A percentile compares a stretch with the other conserved stretches of the same genome.
Conservation (phyloP, 1,140 invertebrate species). For the Drosophila takahashii region DNA sequence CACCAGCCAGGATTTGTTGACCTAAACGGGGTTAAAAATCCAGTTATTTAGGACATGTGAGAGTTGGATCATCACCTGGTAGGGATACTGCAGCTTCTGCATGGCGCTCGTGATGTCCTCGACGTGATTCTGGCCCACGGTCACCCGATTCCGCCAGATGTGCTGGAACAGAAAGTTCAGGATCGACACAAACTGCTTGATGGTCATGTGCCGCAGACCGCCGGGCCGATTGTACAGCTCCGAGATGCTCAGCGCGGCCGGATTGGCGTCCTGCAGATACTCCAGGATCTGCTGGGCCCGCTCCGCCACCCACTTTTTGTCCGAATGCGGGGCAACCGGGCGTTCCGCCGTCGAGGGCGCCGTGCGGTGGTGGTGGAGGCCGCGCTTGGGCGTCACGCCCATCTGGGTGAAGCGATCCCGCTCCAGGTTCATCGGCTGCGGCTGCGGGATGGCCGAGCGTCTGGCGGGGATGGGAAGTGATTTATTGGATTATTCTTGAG, state of each 20-base stretch:
- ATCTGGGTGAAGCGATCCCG: slow-evolving; percentile 33
- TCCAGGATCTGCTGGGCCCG: slow-evolving; percentile 64
- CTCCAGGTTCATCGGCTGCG: slow-evolving; percentile 32
- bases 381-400: slow-evolving; percentile 29
- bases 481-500: neutral
- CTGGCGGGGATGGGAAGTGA: neutral
- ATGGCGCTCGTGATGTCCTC: slow-evolving; percentile 71
- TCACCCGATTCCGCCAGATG: slow-evolving; percentile 61
- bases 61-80: no score
- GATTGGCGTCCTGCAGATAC: slow-evolving; percentile 44
- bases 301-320: slow-evolving; percentile 81
- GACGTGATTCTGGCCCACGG: slow-evolving; percentile 68
- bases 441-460: slow-evolving; percentile 15
- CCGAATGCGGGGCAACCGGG: slow-evolving; percentile 46
- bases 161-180: slow-evolving; percentile 65
- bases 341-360: slow-evolving; percentile 60
- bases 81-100: slow-evolving; percentile 73
- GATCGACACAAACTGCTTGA: slow-evolving; percentile 76
- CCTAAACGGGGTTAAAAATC: no score
- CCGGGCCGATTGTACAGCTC: slow-evolving; percentile 63
- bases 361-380: neutral
- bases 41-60: no score
- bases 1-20: slow-evolving; percentile 79
- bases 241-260: slow-evolving; percentile 4
- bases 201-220: slow-evolving; percentile 73